Percentiles rank a stretch among this genome's conserved stretches.
phyloP scores from a whole-genome alignment of 2,797 vertebrate genomes.

The Acanthornis magna region DNA sequence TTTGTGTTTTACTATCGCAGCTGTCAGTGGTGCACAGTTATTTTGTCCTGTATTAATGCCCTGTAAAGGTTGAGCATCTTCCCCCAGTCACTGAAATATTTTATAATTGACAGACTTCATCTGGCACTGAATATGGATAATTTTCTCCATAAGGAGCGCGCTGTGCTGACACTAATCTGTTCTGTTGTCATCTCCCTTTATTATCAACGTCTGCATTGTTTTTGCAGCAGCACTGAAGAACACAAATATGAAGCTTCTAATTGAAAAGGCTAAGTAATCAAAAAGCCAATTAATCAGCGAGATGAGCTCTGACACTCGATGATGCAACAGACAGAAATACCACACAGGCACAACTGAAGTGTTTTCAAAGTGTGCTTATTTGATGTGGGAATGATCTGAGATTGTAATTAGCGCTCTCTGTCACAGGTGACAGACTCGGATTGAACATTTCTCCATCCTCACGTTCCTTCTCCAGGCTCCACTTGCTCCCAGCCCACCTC shows the following conservation, averaged over 20 bases:
- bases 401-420: slow-evolving; percentile 68
- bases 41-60: slow-evolving; percentile 42
- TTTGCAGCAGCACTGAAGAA: slow-evolving; percentile 22
- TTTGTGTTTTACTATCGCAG: slow-evolving; percentile 48
- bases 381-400: slow-evolving; percentile 68
- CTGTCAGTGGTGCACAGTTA: slow-evolving; percentile 35
- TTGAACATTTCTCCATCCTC: slow-evolving; percentile 7
- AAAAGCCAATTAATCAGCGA: slow-evolving; percentile 78
- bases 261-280: slow-evolving; percentile 73
- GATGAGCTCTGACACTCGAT: slow-evolving; percentile 62
- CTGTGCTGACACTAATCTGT: slow-evolving; percentile 68
- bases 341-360: slow-evolving; percentile 19
- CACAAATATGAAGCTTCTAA: slow-evolving; percentile 68
- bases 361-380: slow-evolving; percentile 62
- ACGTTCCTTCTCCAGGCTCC: neutral
- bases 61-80: slow-evolving; percentile 59
- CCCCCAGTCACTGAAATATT: slow-evolving; percentile 53
- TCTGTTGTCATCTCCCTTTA: slow-evolving; percentile 69
- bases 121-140: slow-evolving; percentile 65
- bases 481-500: neutral
- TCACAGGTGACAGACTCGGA: slow-evolving; percentile 54
- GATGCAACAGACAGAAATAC: slow-evolving; percentile 67
- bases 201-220: slow-evolving; percentile 63
- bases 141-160: slow-evolving; percentile 62
- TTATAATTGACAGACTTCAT: slow-evolving; percentile 69